Evolutionary conservation across 2,888 invertebrate species (phyloP).

Genomic region (Cephus rjabovi): DNA sequence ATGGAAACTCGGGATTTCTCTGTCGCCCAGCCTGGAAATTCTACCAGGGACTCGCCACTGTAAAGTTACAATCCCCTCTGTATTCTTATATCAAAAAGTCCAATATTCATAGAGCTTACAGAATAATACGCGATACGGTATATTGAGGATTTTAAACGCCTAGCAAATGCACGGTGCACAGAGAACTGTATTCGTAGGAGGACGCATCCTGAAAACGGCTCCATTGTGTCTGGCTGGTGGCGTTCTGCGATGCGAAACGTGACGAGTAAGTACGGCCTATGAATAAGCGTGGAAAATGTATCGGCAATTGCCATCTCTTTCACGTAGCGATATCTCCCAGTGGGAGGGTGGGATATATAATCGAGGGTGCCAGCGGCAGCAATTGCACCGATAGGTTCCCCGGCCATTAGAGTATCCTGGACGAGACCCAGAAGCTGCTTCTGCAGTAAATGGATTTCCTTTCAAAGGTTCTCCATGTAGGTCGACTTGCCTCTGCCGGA

Average conservation of each 20-base stretch:
- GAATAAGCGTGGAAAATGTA: slow-evolving; percentile 49
- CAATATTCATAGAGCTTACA: background rate
- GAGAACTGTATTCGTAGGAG: background rate
- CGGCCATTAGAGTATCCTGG: slow-evolving; percentile 29
- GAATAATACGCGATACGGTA: background rate
- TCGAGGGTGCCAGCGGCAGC: slow-evolving; percentile 26
- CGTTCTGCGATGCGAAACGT: background rate
- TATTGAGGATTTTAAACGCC: background rate
- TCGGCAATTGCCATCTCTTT: slow-evolving; percentile 54
- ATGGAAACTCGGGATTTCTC: background rate
- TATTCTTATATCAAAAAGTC: background rate
- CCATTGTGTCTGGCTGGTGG: background rate
- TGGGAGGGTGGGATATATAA: slow-evolving; percentile 26
- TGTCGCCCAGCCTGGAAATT: background rate
- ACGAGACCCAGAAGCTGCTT: slow-evolving; percentile 26
- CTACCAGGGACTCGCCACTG: background rate
- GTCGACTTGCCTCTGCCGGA: slow-evolving; percentile 16
- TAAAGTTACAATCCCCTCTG: background rate
- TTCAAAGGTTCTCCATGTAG: slow-evolving; percentile 20
- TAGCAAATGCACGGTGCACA: background rate
- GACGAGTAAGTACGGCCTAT: slow-evolving; percentile 17
- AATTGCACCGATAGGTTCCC: slow-evolving; percentile 43
- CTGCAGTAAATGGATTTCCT: slow-evolving; percentile 22
- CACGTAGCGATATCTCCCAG: slow-evolving; percentile 44
- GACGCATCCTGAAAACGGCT: background rate